Evolutionary conservation across 2,888 invertebrate species (phyloP).

Genomic region (Gortyna flavago): DNA sequence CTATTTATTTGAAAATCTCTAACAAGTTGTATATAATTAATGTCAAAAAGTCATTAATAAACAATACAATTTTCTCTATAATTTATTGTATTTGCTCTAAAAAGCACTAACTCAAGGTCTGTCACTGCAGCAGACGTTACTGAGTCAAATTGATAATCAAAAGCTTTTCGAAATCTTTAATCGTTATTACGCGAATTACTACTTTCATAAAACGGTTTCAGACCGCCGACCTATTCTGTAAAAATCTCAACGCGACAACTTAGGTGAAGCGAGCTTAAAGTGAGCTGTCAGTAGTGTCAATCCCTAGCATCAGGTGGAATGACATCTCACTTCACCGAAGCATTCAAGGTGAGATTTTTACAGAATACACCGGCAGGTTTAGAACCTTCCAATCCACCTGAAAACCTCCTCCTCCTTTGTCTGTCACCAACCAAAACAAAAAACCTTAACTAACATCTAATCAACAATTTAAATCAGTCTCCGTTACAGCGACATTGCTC

Average conservation of each 20-base stretch:
- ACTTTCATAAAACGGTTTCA: not conserved
- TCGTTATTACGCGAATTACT: no score
- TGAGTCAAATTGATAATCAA: not conserved
- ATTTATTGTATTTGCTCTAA: not conserved
- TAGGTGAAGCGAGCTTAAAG: no score
- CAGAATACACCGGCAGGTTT: not conserved
- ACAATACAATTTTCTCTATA: not conserved
- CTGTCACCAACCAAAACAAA: constrained; percentile 6
- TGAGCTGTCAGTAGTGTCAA: not conserved
- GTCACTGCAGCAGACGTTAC: not conserved
- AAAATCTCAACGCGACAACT: not conserved
- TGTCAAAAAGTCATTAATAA: not conserved
- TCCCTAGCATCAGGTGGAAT: not conserved
- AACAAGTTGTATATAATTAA: not conserved
- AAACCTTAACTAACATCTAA: constrained; percentile 47
- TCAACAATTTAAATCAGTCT: constrained; percentile 61
- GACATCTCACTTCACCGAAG: not conserved
- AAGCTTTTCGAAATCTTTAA: not conserved
- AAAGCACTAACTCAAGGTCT: not conserved
- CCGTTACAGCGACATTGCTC: constrained; percentile 59
- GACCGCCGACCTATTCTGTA: not conserved
- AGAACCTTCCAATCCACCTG: not conserved
- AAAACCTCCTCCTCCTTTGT: not conserved
- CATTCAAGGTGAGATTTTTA: not conserved
- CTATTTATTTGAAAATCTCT: constrained; percentile 17